phyloP scores from a whole-genome alignment of 2,888 invertebrate species.

The Acrobasis consociella region DNA sequence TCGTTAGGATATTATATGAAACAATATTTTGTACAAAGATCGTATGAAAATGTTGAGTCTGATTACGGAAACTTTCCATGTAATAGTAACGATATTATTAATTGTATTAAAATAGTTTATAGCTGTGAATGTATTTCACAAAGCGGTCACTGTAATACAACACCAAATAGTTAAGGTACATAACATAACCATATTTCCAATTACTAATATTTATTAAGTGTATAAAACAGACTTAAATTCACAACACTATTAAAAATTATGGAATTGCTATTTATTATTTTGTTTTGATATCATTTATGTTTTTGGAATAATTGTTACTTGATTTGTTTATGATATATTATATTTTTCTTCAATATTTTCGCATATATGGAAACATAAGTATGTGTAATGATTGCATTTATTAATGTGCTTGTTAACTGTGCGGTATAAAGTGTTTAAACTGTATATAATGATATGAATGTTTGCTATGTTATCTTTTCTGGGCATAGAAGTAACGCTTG shows the following conservation, averaged over 20 bases:
- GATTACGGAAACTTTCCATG: constrained; percentile 63
- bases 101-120: constrained; percentile 57
- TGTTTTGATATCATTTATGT: constrained; percentile 10
- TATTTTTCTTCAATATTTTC: constrained; percentile 5
- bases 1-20: constrained; percentile 54
- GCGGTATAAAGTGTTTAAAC: constrained; percentile 46
- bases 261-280: not conserved
- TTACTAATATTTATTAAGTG: constrained; percentile 26
- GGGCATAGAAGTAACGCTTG: constrained; percentile 71
- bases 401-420: constrained; percentile 47
- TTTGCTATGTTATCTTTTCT: constrained; percentile 70
- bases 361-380: constrained; percentile 9
- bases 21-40: constrained; percentile 73
- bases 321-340: constrained; percentile 1
- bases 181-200: constrained; percentile 48
- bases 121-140: constrained; percentile 54
- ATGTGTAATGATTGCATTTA: constrained; percentile 32
- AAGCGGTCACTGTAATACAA: constrained; percentile 71
- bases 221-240: constrained; percentile 8
- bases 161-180: constrained; percentile 76
- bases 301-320: not conserved
- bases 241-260: not conserved
- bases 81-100: constrained; percentile 43
- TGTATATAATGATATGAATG: constrained; percentile 41
- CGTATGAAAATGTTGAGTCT: constrained; percentile 72